Evolutionary conservation across 2,888 invertebrate genomes (phyloP), one percentile per base, ranked within the genome.

Genomic region (Philopedon plagiatum): DNA sequence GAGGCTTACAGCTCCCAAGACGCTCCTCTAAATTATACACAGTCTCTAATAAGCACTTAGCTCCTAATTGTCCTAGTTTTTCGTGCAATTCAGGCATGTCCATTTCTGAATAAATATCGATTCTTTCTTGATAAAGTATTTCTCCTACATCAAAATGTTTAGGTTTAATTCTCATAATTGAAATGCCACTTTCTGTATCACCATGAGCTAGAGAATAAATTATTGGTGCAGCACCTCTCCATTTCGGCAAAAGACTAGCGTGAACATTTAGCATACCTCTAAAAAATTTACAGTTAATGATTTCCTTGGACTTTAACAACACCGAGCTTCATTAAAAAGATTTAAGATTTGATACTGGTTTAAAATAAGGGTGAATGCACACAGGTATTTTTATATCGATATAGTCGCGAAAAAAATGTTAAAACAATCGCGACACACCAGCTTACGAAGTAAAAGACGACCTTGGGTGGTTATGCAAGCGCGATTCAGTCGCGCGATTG

Each of bases 261-360:
- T 98, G 98, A 0, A 98, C 93, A 87, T 98, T 98, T 32, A 98
- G 87, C 88, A 98, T 95, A 23, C 97, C 97, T 80, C 94, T 95
- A 82, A 87, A 87, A 87, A 71, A 64, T 46, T 46, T 46, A 21
- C 5, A 15, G 5, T 57, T 1, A 63, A 58, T 19, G 56, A n/a
- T n/a, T n/a, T n/a, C n/a, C n/a, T n/a, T n/a, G n/a, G n/a, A n/a
- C n/a, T n/a, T n/a, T n/a, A n/a, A n/a, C n/a, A n/a, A n/a, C n/a
- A n/a, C n/a, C n/a, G n/a, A n/a, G n/a, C n/a, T n/a, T n/a, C n/a
- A n/a, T n/a, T n/a, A n/a, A n/a, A n/a, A n/a, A n/a, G n/a, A n/a
- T n/a, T n/a, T n/a, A n/a, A n/a, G n/a, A n/a, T n/a, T n/a, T n/a
- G n/a, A n/a, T n/a, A n/a, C n/a, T n/a, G n/a, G n/a, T n/a, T n/a